Evolutionary conservation across 2,888 invertebrate species (phyloP).

Genomic region (Polydrusus cervinus): DNA sequence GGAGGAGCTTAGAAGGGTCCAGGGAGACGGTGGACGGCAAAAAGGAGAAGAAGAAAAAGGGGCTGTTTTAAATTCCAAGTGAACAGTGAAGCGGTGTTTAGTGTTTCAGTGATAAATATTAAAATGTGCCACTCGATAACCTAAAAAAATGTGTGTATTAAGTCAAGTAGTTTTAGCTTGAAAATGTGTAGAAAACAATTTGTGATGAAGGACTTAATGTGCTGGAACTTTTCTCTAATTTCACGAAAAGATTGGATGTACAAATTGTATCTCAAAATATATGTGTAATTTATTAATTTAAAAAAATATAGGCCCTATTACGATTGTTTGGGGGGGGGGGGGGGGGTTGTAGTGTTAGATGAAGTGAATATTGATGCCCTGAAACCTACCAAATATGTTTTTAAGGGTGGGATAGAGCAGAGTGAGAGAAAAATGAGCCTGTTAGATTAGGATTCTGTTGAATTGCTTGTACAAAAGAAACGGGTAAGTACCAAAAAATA

Average conservation of each 20-base stretch:
- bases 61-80: conserved; percentile 81
- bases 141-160: conserved; percentile 14
- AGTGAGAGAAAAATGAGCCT: neutral
- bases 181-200: neutral
- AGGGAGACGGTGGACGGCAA: conserved; percentile 92
- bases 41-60: conserved; percentile 94
- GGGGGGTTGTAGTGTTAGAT: neutral
- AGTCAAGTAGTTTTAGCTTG: too few relatives aligned
- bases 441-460: too few relatives aligned
- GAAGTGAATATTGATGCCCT: neutral
- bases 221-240: conserved; percentile 5
- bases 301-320: conserved; percentile 5
- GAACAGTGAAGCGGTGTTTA: conserved; percentile 18
- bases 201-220: neutral
- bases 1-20: conserved; percentile 91
- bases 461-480: too few relatives aligned
- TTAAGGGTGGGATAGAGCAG: neutral
- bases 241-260: conserved; percentile 17
- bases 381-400: too few relatives aligned
- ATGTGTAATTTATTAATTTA: conserved; percentile 33
- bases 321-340: neutral
- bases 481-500: too few relatives aligned
- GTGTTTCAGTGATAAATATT: conserved; percentile 25
- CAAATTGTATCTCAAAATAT: conserved; percentile 10
- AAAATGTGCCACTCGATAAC: conserved; percentile 24